phyloP scores from a whole-genome alignment of 2,113 vertebrate species.

The Brachyhypopomus gauderio region DNA sequence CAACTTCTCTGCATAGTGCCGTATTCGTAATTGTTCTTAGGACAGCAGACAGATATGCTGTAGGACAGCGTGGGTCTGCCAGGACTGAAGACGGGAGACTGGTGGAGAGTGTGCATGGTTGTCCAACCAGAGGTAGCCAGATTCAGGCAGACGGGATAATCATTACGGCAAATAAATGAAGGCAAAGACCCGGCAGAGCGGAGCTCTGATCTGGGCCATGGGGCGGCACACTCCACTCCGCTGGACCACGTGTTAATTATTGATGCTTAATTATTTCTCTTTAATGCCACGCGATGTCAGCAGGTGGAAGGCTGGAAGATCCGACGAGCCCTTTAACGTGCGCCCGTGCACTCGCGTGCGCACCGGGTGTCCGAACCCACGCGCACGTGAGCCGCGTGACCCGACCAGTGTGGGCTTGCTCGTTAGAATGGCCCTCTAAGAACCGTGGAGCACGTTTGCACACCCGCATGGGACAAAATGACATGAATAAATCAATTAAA shows the following conservation, averaged over 20 bases:
- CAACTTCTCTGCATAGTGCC: background rate
- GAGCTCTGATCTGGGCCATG: conserved; percentile 42
- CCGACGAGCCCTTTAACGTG: conserved; percentile 57
- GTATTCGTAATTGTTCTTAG: background rate
- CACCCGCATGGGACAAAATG: conserved; percentile 62
- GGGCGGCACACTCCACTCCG: conserved; percentile 41
- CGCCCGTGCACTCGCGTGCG: conserved; percentile 20
- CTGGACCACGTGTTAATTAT: conserved; percentile 75
- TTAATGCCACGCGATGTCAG: conserved; percentile 48
- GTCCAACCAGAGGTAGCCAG: conserved; percentile 19
- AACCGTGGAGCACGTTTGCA: conserved; percentile 55
- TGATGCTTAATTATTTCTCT: conserved; percentile 80
- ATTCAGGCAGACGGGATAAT: conserved; percentile 39
- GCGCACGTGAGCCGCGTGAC: conserved; percentile 45
- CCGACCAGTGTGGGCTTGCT: conserved; percentile 57
- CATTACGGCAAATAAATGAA: conserved; percentile 43
- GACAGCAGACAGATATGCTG: too few relatives aligned
- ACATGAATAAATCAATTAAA: conserved; percentile 77
- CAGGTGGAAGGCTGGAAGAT: conserved; percentile 64
- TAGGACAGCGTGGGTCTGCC: background rate
- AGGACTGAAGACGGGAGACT: background rate
- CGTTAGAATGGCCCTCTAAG: conserved; percentile 55
- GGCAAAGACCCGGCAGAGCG: conserved; percentile 9
- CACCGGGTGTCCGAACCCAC: conserved; percentile 4
- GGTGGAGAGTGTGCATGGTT: conserved; percentile 14